Evolutionary conservation across 2,888 invertebrate species (phyloP).

Genomic region (Limnephilus lunatus): DNA sequence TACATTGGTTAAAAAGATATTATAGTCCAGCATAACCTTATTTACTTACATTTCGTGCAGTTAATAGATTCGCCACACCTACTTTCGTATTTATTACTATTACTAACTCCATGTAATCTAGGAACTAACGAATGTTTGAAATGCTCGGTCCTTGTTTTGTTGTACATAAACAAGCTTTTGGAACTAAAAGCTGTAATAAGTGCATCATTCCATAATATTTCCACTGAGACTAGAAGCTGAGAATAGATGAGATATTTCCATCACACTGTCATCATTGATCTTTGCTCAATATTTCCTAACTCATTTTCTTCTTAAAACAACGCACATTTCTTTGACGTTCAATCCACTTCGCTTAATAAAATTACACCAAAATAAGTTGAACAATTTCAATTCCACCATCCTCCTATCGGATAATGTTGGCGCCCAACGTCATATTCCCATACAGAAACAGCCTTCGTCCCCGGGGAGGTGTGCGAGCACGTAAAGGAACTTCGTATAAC

Average conservation of each 20-base stretch:
- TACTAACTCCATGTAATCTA: too few relatives aligned
- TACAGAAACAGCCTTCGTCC: not conserved
- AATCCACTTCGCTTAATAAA: not conserved
- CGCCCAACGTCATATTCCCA: not conserved
- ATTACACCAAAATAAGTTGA: not conserved
- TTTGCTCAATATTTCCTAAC: not conserved
- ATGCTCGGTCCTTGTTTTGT: too few relatives aligned
- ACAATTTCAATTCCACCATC: slow-evolving; percentile 9
- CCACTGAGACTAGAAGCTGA: not conserved
- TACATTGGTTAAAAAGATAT: too few relatives aligned
- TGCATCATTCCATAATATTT: too few relatives aligned
- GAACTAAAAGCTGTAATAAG: too few relatives aligned
- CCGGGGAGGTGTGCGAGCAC: not conserved
- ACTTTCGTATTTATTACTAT: too few relatives aligned
- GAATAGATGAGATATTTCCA: not conserved
- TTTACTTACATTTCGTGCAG: too few relatives aligned
- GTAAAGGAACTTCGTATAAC: slow-evolving; percentile 32
- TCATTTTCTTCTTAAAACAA: not conserved
- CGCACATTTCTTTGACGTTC: not conserved
- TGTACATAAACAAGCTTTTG: too few relatives aligned
- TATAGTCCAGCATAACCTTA: too few relatives aligned
- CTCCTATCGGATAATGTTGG: not conserved
- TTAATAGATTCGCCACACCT: too few relatives aligned
- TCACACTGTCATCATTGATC: not conserved
- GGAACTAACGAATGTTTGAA: too few relatives aligned